These are phyloP conservation scores for Herminia tarsipennalis DNA, from an alignment of 2,888 invertebrate species.

Conservation along the genomic window DNA sequence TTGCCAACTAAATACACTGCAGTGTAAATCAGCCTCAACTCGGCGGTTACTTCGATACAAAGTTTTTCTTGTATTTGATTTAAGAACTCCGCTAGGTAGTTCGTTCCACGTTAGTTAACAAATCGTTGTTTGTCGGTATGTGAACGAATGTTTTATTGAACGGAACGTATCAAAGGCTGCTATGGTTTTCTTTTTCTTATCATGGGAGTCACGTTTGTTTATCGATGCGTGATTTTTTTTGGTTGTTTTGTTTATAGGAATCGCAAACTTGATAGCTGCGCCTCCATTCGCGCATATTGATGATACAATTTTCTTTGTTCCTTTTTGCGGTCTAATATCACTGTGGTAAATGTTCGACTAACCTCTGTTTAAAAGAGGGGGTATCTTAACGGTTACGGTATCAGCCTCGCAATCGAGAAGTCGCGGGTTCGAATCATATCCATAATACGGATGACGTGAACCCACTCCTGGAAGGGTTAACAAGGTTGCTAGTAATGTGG, in stretches of 20 bases:
- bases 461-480: too few relatives aligned
- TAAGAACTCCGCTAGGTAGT: conserved; percentile 46
- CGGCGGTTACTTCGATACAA: conserved; percentile 44
- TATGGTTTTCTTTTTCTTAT: neutral
- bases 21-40: conserved; percentile 27
- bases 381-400: too few relatives aligned
- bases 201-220: neutral
- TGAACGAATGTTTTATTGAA: conserved; percentile 10
- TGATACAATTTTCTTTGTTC: too few relatives aligned
- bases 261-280: too few relatives aligned
- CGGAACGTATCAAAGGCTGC: neutral
- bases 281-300: too few relatives aligned
- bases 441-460: too few relatives aligned
- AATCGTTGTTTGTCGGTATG: conserved; percentile 31
- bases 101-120: conserved; percentile 41
- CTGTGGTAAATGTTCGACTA: too few relatives aligned
- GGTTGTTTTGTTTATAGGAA: neutral
- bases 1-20: conserved; percentile 17
- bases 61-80: conserved; percentile 56
- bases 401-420: too few relatives aligned
- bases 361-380: too few relatives aligned
- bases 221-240: neutral
- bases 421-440: too few relatives aligned
- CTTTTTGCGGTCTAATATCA: too few relatives aligned
- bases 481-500: too few relatives aligned